Evolutionary conservation across 2,888 invertebrate genomes (phyloP), one percentile per base, ranked within the genome.

Genomic region (Drosophila recens): DNA sequence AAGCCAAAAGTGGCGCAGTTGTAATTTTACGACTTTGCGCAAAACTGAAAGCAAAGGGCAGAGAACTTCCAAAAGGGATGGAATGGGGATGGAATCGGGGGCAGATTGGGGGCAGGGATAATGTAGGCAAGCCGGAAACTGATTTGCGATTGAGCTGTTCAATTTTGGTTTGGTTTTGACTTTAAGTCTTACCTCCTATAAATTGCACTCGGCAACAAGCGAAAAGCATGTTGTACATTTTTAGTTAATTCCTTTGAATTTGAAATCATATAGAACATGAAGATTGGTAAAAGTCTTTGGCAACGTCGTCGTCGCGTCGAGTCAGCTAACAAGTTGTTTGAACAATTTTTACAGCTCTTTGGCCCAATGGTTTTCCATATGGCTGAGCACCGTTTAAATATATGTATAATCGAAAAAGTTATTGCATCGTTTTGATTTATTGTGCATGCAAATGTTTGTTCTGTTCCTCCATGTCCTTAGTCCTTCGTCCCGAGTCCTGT

Each of bases 1-100:
- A 84, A 83, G 73, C 75, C 77, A 75, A 83, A 83, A 82, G 83
- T 83, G 81, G 72, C 76, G 72, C 81, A 79, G 82, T 73, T 81
- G 82, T 81, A 81, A 77, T 83, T 83, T 82, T 77, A 82, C 77
- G 81, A 77, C 69, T 63, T 75, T 64, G 76, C 73, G 68, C 69
- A 67, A 72, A 49, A 54, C 62, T 54, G 59, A 42, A 23, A 23
- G 11, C 64, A 15, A 30, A 30, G 63, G 42, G 43, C 38, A n/a
- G 38, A 36, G 65, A 58, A 52, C 40, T 45, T 33, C 20, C 10
- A n/a, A 38, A 8, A 30, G 30, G 30, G 8, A 30, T 30, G 30
- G 30, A 1, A 8, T 30, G 10, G 20, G 20, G 15, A 3, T 9
- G 23, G 43, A 40, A 8, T 17, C 5, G 17, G 11, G 9, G 43